A percentile compares a stretch with the other conserved stretches of the same genome.
Conservation (phyloP, 2,797 vertebrate genomes). For the Pempheris klunzingeri region DNA sequence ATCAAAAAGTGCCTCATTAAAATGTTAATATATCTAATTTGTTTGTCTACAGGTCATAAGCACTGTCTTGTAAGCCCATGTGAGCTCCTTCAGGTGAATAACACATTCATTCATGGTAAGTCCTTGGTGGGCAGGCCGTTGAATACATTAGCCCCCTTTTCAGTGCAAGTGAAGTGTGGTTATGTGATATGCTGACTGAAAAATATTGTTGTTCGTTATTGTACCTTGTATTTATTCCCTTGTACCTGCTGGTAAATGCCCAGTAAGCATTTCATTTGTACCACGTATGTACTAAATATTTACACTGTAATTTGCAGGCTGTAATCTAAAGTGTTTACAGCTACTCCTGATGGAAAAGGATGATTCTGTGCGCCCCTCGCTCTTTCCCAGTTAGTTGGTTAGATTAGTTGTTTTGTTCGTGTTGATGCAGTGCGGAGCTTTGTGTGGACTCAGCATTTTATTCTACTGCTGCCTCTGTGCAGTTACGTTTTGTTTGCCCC, state of each 20-base stretch:
- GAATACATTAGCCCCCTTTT: background rate
- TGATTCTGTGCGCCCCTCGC: background rate
- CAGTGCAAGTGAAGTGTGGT: background rate
- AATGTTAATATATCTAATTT: background rate
- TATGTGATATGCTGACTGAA: background rate
- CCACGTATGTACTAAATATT: background rate
- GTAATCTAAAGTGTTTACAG: constrained; percentile 8
- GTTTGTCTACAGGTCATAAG: background rate
- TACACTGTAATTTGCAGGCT: background rate
- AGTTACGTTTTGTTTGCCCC: constrained; percentile 47
- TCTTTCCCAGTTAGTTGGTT: constrained; percentile 12
- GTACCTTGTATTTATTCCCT: background rate
- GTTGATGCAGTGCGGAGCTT: constrained; percentile 20
- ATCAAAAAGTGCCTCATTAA: background rate
- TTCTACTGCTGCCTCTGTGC: constrained; percentile 31
- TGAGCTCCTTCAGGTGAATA: background rate
- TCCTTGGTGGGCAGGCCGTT: background rate
- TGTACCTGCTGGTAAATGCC: background rate
- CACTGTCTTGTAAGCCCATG: background rate
- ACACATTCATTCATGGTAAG: background rate
- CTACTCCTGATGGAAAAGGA: background rate
- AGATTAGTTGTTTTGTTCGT: constrained; percentile 49
- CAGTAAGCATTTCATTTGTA: background rate
- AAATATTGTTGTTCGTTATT: background rate
- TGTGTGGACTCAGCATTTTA: constrained; percentile 57